Base-by-base conservation (phyloP, 2,113 vertebrate genomes). In the Hemiprocne comata region DNA sequence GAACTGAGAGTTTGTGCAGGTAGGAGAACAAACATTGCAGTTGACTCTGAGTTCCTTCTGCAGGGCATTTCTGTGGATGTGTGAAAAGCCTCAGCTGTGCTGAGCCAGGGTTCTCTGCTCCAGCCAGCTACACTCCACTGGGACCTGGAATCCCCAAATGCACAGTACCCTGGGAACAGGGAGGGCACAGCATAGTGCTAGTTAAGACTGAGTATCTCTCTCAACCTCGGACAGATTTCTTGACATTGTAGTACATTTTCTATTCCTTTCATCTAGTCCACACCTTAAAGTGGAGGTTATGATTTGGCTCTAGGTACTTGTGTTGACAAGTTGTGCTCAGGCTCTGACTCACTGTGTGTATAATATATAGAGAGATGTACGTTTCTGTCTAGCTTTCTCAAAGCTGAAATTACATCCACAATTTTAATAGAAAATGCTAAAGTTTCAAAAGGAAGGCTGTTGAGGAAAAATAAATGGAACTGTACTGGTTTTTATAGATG, bases 201-300 rank as follows among this genome's bases (percentile, higher is more conserved):
- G 29, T 24, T 64, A 31, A 50, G 64, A 65, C 4, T 58, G 64
- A 80, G 85, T 70, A 58, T 55, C 46, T 70, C 46, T 70, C 50
- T 46, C 46, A 80, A 6, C n/a, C 46, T 64, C 73, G 84, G 69
- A 38, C 69, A 92, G 76, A 67, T 90, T 89, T 86, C 88, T 95
- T 91, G 83, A 73, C 38, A 16, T 31, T 48, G 60, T 60, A 77
- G 62, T 64, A 72, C 10, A 17, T 93, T 81, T 94, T 89, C 69
- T 95, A 1, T 48, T 93, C 51, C 89, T 93, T 90, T 95, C 72
- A 86, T 88, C 86, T 83, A 81, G 69, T 92, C 76, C 42, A 60
- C 69, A 89, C 88, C 90, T 89, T 58, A 21, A 71, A 90, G 86
- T 51, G 42, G 33, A 86, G 73, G 33, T 92, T 88, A 29, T 38